Evolutionary conservation across 2,888 invertebrate species (phyloP).

Genomic region (Sphaerophoria taeniata): DNA sequence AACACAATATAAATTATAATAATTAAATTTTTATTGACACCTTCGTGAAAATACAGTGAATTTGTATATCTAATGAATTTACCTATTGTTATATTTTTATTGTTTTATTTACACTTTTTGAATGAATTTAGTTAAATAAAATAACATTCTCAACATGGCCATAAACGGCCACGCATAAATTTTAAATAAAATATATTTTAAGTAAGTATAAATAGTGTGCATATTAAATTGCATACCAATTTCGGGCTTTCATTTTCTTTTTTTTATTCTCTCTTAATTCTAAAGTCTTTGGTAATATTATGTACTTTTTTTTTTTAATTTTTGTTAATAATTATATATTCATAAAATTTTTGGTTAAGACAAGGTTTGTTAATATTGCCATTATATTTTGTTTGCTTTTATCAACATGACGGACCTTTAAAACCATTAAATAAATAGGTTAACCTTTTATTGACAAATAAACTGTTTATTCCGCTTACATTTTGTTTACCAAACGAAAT

Average conservation of each 20-base stretch:
- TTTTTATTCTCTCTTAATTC: conserved; percentile 51
- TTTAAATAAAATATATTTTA: conserved; percentile 47
- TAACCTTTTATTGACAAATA: too few species aligned
- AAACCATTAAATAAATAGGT: too few species aligned
- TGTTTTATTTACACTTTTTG: conserved; percentile 56
- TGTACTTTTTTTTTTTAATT: conserved; percentile 44
- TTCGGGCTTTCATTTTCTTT: neutral
- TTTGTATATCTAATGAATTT: conserved; percentile 69
- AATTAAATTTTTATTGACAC: conserved; percentile 69
- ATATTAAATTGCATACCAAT: conserved; percentile 35
- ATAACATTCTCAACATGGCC: conserved; percentile 22
- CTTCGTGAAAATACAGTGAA: conserved; percentile 66
- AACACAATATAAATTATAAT: conserved; percentile 54
- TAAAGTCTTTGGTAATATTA: conserved; percentile 72
- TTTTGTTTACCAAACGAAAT: too few species aligned
- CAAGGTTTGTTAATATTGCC: conserved; percentile 26
- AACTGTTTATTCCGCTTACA: too few species aligned
- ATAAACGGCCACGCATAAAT: conserved; percentile 23
- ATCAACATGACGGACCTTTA: too few species aligned
- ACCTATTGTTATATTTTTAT: conserved; percentile 62
- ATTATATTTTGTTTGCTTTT: neutral
- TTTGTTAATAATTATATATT: too few species aligned
- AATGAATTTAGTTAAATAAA: conserved; percentile 61
- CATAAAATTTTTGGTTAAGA: conserved; percentile 24
- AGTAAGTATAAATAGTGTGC: conserved; percentile 42